These are phyloP conservation scores for Leiothrix lutea DNA, from an alignment of 2,113 vertebrate genomes.

Conservation along the genomic window DNA sequence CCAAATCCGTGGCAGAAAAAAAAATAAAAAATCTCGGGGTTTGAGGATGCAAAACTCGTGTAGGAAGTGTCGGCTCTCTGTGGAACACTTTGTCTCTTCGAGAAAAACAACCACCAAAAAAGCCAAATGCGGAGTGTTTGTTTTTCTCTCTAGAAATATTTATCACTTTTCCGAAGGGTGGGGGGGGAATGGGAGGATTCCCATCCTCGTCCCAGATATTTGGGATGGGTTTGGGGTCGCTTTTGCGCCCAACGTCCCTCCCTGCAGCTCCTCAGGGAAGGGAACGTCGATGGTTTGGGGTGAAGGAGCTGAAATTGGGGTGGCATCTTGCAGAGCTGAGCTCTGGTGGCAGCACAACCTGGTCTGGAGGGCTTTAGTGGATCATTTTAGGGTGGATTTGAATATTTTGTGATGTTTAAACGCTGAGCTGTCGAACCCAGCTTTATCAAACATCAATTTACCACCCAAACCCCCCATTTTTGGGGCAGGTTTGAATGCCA, in stretches of 20 bases:
- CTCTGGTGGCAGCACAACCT: not conserved
- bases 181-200: not conserved
- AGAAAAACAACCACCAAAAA: constrained; percentile 36
- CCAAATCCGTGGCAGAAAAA: not conserved
- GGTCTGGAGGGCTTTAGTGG: fast-evolving
- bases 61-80: constrained; percentile 52
- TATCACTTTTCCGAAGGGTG: fast-evolving
- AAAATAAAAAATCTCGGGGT: constrained; percentile 3
- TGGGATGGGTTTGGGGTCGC: fast-evolving
- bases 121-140: not conserved
- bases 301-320: fast-evolving
- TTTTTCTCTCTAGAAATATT: not conserved
- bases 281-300: fast-evolving
- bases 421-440: fast-evolving
- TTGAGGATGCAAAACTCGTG: constrained; percentile 46
- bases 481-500: fast-evolving
- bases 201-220: fast-evolving
- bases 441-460: fast-evolving
- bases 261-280: fast-evolving
- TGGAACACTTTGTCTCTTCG: constrained; percentile 50
- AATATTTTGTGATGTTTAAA: not conserved
- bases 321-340: not conserved
- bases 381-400: not conserved
- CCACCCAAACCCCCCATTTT: not conserved
- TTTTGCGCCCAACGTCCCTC: fast-evolving